Conservation (phyloP, 2,113 vertebrate genomes). For the Boleophthalmus pectinirostris region DNA sequence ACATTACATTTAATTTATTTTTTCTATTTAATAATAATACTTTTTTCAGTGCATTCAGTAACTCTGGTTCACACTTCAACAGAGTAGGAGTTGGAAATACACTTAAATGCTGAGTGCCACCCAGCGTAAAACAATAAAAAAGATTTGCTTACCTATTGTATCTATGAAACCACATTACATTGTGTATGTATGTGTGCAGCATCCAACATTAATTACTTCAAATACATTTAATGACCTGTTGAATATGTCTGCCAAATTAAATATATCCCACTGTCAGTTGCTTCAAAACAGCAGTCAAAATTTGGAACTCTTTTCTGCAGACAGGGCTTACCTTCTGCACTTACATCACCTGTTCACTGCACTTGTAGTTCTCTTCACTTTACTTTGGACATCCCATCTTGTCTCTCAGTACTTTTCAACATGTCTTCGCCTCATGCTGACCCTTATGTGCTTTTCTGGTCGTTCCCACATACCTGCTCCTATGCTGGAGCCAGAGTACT, state of each 20-base stretch:
- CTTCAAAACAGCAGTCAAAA: conserved; percentile 15
- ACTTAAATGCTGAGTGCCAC: too few relatives aligned
- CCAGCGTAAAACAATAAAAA: too few relatives aligned
- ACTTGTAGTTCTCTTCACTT: neutral
- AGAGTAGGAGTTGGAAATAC: too few relatives aligned
- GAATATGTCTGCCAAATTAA: neutral
- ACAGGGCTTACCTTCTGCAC: conserved; percentile 17
- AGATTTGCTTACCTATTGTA: too few relatives aligned
- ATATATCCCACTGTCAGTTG: neutral
- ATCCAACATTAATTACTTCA: too few relatives aligned
- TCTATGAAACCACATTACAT: neutral
- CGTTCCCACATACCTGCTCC: conserved; percentile 30
- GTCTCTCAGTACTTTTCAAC: conserved; percentile 7
- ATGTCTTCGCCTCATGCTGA: neutral
- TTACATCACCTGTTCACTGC: conserved; percentile 16
- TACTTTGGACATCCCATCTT: neutral
- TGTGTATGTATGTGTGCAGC: neutral
- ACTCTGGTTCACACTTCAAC: too few relatives aligned
- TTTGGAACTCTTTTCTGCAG: conserved; percentile 12
- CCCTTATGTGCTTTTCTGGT: conserved; percentile 4
- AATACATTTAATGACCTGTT: neutral
- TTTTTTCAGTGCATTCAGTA: too few relatives aligned
- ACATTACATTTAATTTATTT: too few relatives aligned
- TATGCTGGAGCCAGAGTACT: conserved; percentile 27
- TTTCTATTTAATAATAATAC: too few relatives aligned